Percentiles rank a stretch among this genome's conserved stretches.
Evolutionary conservation across 2,888 invertebrate genomes (phyloP).

Genomic region (Cephus pulcher): DNA sequence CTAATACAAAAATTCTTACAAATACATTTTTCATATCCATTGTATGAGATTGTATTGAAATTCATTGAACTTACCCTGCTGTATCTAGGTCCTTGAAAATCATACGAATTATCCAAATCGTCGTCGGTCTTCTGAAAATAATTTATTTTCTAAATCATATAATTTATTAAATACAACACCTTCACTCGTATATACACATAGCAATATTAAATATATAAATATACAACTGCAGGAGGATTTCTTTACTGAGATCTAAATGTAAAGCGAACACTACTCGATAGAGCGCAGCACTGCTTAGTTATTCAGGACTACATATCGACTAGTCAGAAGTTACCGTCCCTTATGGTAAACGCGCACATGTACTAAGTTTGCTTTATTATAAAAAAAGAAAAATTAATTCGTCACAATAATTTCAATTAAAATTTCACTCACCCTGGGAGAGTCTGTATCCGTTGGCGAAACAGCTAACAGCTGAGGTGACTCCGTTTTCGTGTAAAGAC

Average conservation of each 20-base stretch:
- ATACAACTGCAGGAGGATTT: not conserved
- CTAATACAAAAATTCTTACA: not conserved
- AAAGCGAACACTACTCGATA: not conserved
- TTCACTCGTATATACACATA: too few relatives aligned
- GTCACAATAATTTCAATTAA: slow-evolving; percentile 1
- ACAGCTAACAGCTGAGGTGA: slow-evolving; percentile 26
- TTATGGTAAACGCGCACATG: not conserved
- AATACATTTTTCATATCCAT: too few relatives aligned
- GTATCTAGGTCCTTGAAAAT: not conserved
- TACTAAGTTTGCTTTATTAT: not conserved
- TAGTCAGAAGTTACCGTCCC: not conserved
- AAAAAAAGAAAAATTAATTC: not conserved
- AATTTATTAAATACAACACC: not conserved
- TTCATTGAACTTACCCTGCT: not conserved
- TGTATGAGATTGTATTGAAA: not conserved
- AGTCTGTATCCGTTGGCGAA: slow-evolving; percentile 31
- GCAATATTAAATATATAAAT: not conserved
- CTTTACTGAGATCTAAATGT: not conserved
- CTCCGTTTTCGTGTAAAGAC: slow-evolving; percentile 37
- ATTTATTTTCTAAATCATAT: too few relatives aligned
- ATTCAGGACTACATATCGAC: not conserved
- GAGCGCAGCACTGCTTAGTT: not conserved
- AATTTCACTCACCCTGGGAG: slow-evolving; percentile 32
- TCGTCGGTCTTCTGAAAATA: not conserved
- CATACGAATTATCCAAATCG: not conserved